Evolutionary conservation across 2,888 invertebrate species (phyloP).

Genomic region (Chloroclysta siterata): DNA sequence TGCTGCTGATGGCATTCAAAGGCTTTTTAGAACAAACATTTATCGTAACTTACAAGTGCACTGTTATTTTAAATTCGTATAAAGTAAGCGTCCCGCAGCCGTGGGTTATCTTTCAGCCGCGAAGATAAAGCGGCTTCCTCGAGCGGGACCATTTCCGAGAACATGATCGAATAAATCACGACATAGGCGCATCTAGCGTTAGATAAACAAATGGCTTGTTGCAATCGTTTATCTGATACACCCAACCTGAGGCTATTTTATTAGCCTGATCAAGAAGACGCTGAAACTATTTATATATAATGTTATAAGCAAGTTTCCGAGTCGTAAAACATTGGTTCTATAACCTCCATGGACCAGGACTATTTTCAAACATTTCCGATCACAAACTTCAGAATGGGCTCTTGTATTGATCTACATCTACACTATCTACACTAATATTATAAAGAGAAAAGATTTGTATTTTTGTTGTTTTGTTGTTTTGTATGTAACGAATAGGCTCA

Average conservation of each 20-base stretch:
- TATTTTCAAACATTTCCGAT: too few relatives aligned
- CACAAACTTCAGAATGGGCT: too few relatives aligned
- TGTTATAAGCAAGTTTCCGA: not conserved
- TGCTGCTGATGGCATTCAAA: not conserved
- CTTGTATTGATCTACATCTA: too few relatives aligned
- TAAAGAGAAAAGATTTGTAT: too few relatives aligned
- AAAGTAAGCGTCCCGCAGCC: slow-evolving; percentile 43
- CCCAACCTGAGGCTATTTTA: slow-evolving; percentile 18
- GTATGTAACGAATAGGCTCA: too few relatives aligned
- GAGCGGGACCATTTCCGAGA: slow-evolving; percentile 42
- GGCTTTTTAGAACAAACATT: not conserved
- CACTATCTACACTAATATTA: too few relatives aligned
- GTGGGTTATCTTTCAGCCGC: slow-evolving; percentile 46
- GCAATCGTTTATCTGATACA: slow-evolving; percentile 35
- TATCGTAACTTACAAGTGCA: slow-evolving; percentile 22
- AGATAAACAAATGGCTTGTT: slow-evolving; percentile 50
- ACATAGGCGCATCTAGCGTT: slow-evolving; percentile 42
- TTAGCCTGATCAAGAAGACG: slow-evolving; percentile 1
- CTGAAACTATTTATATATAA: not conserved
- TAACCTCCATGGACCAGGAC: too few relatives aligned
- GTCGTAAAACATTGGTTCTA: not conserved
- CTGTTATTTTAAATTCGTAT: slow-evolving; percentile 39
- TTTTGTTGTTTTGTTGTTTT: too few relatives aligned
- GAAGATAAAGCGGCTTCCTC: slow-evolving; percentile 46
- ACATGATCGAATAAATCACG: slow-evolving; percentile 53